These are phyloP conservation scores for Bilobella aurantiaca DNA, from an alignment of 1,140 invertebrate genomes.

Conservation along the genomic window DNA sequence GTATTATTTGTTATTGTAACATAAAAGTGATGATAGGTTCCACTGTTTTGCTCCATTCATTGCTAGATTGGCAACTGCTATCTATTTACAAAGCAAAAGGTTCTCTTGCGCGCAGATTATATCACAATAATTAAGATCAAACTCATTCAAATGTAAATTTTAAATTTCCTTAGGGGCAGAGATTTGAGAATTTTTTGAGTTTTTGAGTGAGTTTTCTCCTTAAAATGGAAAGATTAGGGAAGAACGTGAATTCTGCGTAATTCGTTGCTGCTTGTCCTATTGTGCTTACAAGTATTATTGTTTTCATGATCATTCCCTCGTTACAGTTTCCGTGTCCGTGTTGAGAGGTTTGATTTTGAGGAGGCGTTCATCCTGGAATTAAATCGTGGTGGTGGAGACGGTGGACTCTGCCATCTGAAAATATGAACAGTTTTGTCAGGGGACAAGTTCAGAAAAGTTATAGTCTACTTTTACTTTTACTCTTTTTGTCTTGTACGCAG, in stretches of 20 bases:
- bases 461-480: no score
- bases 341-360: constrained; percentile 24
- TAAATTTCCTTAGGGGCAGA: neutral
- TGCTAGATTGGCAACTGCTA: neutral
- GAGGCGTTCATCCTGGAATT: constrained; percentile 25
- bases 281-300: neutral
- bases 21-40: neutral
- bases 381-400: constrained; percentile 30
- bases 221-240: neutral
- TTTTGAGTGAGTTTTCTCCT: neutral
- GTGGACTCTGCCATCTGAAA: constrained; percentile 34
- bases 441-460: neutral
- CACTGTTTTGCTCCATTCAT: neutral
- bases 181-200: neutral
- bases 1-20: no score
- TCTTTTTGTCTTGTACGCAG: no score
- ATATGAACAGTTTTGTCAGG: neutral
- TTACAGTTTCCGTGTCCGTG: constrained; percentile 27
- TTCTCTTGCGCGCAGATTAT: neutral
- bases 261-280: neutral
- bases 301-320: neutral
- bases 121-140: neutral
- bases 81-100: neutral
- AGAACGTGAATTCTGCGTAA: neutral
- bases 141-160: neutral